Percentiles rank a stretch among this genome's conserved stretches.
Evolutionary conservation across 2,888 invertebrate genomes (phyloP).

Genomic region (Melieria picta): DNA sequence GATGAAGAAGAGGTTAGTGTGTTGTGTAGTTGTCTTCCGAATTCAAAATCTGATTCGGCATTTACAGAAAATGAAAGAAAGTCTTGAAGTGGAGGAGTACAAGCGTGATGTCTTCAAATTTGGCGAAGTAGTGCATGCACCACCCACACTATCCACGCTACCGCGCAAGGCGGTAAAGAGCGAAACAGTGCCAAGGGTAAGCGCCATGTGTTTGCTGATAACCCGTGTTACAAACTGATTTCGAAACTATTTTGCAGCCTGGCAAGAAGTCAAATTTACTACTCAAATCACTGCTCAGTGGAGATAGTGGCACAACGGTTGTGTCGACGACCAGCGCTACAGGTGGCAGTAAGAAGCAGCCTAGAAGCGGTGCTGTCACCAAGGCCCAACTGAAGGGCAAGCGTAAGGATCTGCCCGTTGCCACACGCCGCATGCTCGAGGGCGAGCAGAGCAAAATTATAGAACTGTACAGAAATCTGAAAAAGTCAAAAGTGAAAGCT

Average conservation of each 20-base stretch:
- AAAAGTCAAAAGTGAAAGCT: constrained; percentile 57
- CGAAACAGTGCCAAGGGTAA: constrained; percentile 66
- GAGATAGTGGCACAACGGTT: background rate
- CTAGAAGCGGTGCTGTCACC: constrained; percentile 16
- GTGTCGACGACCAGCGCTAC: background rate
- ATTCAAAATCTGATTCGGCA: too few relatives aligned
- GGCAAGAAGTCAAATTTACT: constrained; percentile 72
- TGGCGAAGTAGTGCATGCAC: constrained; percentile 80
- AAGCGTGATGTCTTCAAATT: constrained; percentile 75
- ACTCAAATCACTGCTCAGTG: constrained; percentile 68
- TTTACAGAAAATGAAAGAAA: constrained; percentile 51
- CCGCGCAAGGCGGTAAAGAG: constrained; percentile 68
- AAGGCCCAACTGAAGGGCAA: constrained; percentile 69
- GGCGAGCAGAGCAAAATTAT: constrained; percentile 71
- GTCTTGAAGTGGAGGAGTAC: constrained; percentile 66
- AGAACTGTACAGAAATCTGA: constrained; percentile 71
- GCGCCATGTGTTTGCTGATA: constrained; percentile 23
- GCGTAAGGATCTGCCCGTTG: constrained; percentile 71
- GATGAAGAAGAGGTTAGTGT: constrained; percentile 52
- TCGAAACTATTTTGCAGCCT: constrained; percentile 67
- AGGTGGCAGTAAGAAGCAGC: constrained; percentile 2
- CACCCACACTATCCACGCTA: constrained; percentile 71
- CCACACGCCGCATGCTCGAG: constrained; percentile 71
- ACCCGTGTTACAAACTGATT: too few relatives aligned
- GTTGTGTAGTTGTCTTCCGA: too few relatives aligned